These are phyloP conservation scores for Lanistes nyassanus DNA, from an alignment of 1,140 invertebrate genomes.

Conservation along the genomic window DNA sequence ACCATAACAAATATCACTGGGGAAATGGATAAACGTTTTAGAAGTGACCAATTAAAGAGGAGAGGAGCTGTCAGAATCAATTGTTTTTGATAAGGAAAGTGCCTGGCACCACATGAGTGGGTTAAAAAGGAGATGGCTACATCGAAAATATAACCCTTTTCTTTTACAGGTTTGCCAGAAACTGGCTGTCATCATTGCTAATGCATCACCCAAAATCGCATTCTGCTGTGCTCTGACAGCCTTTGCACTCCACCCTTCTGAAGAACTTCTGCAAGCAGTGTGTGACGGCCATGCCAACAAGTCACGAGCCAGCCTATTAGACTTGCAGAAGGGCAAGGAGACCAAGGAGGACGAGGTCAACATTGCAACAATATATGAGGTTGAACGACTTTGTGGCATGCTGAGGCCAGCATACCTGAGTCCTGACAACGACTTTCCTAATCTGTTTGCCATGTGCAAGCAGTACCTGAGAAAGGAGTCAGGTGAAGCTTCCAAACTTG, in stretches of 20 bases:
- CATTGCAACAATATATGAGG: slow-evolving; percentile 52
- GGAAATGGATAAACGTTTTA: no score
- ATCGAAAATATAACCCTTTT: no score
- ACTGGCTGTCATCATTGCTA: slow-evolving; percentile 41
- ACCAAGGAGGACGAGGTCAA: slow-evolving; percentile 39
- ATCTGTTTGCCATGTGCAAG: slow-evolving; percentile 42
- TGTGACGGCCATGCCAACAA: slow-evolving; percentile 22
- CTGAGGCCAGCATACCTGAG: slow-evolving; percentile 49
- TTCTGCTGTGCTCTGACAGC: slow-evolving; percentile 48
- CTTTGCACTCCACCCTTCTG: slow-evolving; percentile 49
- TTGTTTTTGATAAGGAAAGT: no score
- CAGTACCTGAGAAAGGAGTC: slow-evolving; percentile 44
- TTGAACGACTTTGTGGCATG: slow-evolving; percentile 52
- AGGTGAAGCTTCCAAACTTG: not conserved
- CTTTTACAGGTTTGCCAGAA: slow-evolving; percentile 40
- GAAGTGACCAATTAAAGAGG: no score
- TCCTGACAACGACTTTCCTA: slow-evolving; percentile 39
- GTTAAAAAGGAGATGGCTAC: no score
- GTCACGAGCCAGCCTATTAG: not conserved
- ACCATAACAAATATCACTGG: no score
- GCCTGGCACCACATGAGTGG: no score
- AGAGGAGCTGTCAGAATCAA: no score
- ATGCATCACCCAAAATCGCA: slow-evolving; percentile 40
- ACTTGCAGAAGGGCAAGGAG: slow-evolving; percentile 34
- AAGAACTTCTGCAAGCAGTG: slow-evolving; percentile 39